A percentile compares a stretch with the other conserved stretches of the same genome.
These are phyloP conservation scores for Dryobotodes eremita DNA, from an alignment of 2,888 invertebrate genomes.

Conservation along the genomic window DNA sequence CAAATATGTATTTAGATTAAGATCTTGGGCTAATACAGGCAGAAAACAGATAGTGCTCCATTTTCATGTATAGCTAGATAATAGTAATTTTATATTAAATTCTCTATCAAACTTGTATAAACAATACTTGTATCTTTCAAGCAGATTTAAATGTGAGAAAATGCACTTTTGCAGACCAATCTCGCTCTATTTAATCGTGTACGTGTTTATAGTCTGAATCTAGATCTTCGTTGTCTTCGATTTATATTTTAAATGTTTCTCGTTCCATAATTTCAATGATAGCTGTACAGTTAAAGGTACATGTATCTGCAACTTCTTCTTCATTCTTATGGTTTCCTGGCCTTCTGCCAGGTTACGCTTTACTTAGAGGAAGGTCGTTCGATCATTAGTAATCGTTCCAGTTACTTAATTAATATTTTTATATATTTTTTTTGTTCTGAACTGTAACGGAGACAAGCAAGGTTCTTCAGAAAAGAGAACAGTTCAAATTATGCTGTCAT, in stretches of 20 bases:
- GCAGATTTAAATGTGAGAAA: conserved; percentile 44
- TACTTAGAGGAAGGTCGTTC: conserved; percentile 39
- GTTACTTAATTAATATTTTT: conserved; percentile 29
- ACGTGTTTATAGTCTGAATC: conserved; percentile 35
- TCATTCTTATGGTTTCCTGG: conserved; percentile 37
- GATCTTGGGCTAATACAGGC: conserved; percentile 11
- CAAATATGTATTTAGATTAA: conserved; percentile 48
- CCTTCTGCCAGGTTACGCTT: conserved; percentile 46
- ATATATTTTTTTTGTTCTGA: no score
- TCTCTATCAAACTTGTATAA: conserved; percentile 1
- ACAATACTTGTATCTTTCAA: background rate
- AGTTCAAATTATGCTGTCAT: conserved; percentile 32
- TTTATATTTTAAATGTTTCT: conserved; percentile 3
- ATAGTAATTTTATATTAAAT: background rate
- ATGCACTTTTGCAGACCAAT: conserved; percentile 29
- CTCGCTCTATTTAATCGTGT: conserved; percentile 35
- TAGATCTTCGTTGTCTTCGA: conserved; percentile 18
- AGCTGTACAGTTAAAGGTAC: conserved; percentile 9
- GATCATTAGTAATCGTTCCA: conserved; percentile 40
- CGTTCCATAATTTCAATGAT: conserved; percentile 20
- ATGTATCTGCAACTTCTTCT: conserved; percentile 23
- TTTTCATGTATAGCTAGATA: background rate
- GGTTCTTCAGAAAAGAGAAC: conserved; percentile 22
- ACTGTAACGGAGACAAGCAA: conserved; percentile 15
- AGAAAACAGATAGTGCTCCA: conserved; percentile 1